Conservation (phyloP, 2,797 vertebrate species). For the Gallinago solitaria region DNA sequence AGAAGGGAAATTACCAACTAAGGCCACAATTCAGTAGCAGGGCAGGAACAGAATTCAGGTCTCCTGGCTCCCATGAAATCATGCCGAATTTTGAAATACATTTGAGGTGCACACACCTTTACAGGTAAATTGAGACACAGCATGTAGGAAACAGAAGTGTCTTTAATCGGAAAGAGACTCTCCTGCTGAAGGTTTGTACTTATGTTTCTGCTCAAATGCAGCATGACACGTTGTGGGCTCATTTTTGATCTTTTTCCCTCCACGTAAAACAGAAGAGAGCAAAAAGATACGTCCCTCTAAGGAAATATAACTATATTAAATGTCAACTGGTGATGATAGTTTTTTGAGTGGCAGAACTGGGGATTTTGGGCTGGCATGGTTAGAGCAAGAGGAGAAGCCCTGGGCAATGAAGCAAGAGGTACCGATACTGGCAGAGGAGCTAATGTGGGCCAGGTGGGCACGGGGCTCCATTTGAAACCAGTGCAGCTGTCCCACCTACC, state of each 20-base stretch:
- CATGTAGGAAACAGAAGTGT: neutral
- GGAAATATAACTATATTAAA: neutral
- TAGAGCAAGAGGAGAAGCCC: neutral
- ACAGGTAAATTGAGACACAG: neutral
- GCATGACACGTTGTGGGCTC: neutral
- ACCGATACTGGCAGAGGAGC: neutral
- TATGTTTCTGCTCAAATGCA: neutral
- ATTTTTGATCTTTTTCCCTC: neutral
- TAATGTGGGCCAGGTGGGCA: neutral
- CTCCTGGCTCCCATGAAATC: neutral
- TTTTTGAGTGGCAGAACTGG: neutral
- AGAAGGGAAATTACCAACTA: neutral
- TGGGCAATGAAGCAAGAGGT: neutral
- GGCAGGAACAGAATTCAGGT: neutral
- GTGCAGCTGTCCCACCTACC: neutral
- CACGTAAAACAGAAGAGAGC: neutral
- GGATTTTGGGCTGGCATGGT: neutral
- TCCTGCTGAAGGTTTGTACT: neutral
- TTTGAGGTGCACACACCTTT: neutral
- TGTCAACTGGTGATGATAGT: neutral
- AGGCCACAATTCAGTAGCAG: neutral
- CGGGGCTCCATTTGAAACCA: neutral
- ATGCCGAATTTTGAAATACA: neutral
- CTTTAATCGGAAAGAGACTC: neutral
- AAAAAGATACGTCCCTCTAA: neutral